A percentile compares a stretch with the other conserved stretches of the same genome.
Evolutionary conservation across 1,140 invertebrate genomes (phyloP).

Genomic region (Microplitis mediator): DNA sequence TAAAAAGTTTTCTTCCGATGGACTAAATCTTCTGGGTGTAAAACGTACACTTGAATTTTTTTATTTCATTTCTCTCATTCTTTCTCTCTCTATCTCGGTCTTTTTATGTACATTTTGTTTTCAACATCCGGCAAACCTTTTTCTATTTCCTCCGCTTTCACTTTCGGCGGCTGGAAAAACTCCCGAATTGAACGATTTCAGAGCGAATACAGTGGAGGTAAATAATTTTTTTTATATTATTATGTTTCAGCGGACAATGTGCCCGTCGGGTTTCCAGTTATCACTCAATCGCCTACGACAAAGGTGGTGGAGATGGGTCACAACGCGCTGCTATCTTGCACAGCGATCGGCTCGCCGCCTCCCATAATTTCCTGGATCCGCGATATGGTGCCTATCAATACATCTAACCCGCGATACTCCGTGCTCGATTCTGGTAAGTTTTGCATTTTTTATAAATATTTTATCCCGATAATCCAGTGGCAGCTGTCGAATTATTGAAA

Average conservation of each 20-base stretch:
- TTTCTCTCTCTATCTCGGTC: background rate
- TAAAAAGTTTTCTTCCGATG: conserved; percentile 39
- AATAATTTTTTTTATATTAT: background rate
- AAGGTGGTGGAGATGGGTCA: conserved; percentile 97
- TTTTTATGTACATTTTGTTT: conserved; percentile 5
- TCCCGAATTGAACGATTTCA: background rate
- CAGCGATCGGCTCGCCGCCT: conserved; percentile 82
- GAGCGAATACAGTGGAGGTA: background rate
- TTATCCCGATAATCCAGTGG: too few species aligned
- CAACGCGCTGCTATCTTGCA: conserved; percentile 84
- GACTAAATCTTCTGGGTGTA: conserved; percentile 40
- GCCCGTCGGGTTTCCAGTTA: conserved; percentile 89
- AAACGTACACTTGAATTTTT: background rate
- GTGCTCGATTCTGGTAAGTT: conserved; percentile 78
- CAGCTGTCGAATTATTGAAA: too few species aligned
- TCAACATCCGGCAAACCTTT: background rate
- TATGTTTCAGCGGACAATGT: conserved; percentile 74
- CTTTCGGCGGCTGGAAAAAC: background rate
- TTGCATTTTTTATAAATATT: background rate
- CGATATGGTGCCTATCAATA: conserved; percentile 83
- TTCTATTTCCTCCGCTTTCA: background rate
- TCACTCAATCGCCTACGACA: conserved; percentile 79
- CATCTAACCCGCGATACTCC: conserved; percentile 81
- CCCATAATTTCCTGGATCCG: conserved; percentile 92
- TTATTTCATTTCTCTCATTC: background rate